These are phyloP conservation scores for Dicrurus megarhynchus DNA, from an alignment of 2,113 vertebrate species.

Conservation along the genomic window DNA sequence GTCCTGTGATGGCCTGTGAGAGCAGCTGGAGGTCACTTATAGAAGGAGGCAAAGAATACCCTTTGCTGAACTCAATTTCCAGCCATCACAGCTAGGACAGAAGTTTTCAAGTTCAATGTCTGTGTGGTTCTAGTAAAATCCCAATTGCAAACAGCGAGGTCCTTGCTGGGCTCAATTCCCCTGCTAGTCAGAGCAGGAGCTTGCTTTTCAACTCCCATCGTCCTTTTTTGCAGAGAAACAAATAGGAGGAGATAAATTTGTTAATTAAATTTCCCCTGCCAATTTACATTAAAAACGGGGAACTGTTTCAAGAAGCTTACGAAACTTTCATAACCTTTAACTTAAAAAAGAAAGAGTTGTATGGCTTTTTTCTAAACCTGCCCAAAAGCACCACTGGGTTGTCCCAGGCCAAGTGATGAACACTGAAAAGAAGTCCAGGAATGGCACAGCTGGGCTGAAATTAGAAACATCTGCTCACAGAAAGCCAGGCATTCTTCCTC, in stretches of 20 bases:
- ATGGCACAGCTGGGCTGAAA: background rate
- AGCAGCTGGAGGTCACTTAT: background rate
- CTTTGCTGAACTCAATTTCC: background rate
- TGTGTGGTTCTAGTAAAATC: background rate
- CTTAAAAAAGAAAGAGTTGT: background rate
- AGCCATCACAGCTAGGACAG: background rate
- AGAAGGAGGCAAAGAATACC: background rate
- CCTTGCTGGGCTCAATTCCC: background rate
- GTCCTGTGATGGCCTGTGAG: background rate
- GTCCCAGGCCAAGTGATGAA: conserved; percentile 1
- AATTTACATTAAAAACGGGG: conserved; percentile 26
- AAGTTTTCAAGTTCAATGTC: background rate
- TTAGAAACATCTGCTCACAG: background rate
- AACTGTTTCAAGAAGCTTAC: background rate
- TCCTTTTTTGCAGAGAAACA: background rate
- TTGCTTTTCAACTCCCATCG: background rate
- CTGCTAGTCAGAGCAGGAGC: background rate
- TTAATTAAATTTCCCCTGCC: conserved; percentile 27
- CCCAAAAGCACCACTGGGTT: conserved; percentile 3
- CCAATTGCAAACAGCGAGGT: background rate
- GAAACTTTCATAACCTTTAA: conserved; percentile 20
- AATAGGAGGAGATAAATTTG: background rate
- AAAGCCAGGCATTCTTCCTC: background rate
- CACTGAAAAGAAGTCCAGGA: background rate
- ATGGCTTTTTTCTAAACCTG: background rate